Evolutionary conservation across 1,140 invertebrate genomes (phyloP), one percentile per base, ranked within the genome.

Genomic region (Panulirus ornatus): DNA sequence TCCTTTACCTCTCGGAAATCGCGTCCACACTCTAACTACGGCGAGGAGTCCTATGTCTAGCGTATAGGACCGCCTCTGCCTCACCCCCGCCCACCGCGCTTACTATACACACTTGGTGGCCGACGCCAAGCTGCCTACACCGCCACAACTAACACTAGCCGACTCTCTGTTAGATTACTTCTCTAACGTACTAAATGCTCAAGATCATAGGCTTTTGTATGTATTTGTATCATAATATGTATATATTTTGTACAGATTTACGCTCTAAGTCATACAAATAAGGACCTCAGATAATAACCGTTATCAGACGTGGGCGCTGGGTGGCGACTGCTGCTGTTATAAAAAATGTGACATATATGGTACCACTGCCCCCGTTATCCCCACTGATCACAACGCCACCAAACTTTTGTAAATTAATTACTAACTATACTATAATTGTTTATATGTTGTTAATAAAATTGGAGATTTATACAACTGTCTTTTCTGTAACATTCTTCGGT

Each of bases 41-140:
- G 92, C 73, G 93, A 93, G 86, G 93, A 93, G 90, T 93, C 93
- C n/a, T 93, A 93, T 83, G 93, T 93, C 44, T 93, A 90, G 86
- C 58, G 8, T 38, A 30, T 30, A 63, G 75, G 75, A 40, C 71
- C 75, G 19, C 51, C 40, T 66, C 38, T 19, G 47, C 22, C 66
- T 75, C 79, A 83, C 38, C 16, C 66, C 66, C 54, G 79, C 88
- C 79, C 88, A 89, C 88, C 88, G 88, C 88, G 88, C 88, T 76
- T 89, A 66, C 5, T 70, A 83, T n/a, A n/a, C n/a, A n/a, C 66
- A 83, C 79, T 83, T 38, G 51, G 54, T 51, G 88, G 78, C 78
- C 42, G n/a, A 42, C 44, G 71, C 51, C 58, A 34, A 42, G 84
- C 88, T 83, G 88, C 88, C 44, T 83, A 51, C 73, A 70, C 38